Percentiles rank a stretch among this genome's conserved stretches.
phyloP scores from a whole-genome alignment of 2,888 invertebrate species.

The Metellina segmentata region DNA sequence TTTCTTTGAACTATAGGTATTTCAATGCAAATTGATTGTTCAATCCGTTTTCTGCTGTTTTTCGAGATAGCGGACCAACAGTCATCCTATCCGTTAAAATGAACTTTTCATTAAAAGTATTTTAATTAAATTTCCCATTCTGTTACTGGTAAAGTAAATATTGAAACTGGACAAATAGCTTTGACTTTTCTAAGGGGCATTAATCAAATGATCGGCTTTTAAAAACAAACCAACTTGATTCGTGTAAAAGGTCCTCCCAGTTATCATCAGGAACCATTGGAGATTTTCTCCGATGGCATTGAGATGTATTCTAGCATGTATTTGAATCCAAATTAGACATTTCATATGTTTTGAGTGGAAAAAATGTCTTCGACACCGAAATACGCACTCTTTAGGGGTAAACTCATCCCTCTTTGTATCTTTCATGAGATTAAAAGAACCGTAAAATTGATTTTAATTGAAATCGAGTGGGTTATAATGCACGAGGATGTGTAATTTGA shows the following conservation, averaged over 20 bases:
- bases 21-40: not conserved
- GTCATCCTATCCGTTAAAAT: not conserved
- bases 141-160: not conserved
- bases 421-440: not conserved
- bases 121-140: slow-evolving; percentile 1
- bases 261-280: not conserved
- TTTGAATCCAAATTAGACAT: not conserved
- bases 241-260: not conserved
- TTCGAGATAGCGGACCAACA: not conserved
- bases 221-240: not conserved
- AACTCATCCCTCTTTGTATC: not conserved
- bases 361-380: not conserved
- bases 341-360: not conserved
- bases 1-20: not conserved
- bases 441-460: slow-evolving; percentile 2
- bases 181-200: slow-evolving; percentile 7
- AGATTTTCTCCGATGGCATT: not conserved
- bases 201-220: not conserved
- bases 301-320: not conserved
- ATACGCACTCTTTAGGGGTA: not conserved
- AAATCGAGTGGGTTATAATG: not conserved
- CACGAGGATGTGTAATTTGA: not conserved
- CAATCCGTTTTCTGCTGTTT: not conserved
- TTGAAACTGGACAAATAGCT: not conserved
- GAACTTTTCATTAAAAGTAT: not conserved